Conservation (phyloP, 2,797 vertebrate species). For the Pelochelys cantorii region DNA sequence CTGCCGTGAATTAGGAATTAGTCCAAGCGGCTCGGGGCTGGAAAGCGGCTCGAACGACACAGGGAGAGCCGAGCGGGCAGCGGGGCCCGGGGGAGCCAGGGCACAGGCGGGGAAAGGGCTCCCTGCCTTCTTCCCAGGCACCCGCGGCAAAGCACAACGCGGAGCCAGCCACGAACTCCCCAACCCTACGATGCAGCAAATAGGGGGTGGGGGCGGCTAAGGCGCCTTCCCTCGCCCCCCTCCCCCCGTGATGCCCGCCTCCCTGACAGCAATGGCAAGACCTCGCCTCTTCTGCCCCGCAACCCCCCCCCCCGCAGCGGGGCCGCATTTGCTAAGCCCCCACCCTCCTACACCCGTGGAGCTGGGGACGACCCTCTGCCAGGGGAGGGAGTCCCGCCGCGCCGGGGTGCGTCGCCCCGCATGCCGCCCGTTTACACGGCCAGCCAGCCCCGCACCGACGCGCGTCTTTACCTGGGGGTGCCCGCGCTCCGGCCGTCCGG, state of each 20-base stretch:
- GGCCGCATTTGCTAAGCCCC: background rate
- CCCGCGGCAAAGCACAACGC: background rate
- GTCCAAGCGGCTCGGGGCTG: background rate
- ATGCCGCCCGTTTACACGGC: conserved; percentile 15
- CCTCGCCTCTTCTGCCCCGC: background rate
- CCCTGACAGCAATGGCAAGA: conserved; percentile 9
- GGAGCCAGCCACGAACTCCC: background rate
- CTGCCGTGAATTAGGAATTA: background rate
- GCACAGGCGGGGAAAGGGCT: background rate
- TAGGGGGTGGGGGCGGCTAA: background rate
- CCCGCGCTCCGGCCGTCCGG: conserved; percentile 45
- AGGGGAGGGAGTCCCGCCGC: background rate
- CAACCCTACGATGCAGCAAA: conserved; percentile 51
- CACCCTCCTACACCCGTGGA: background rate
- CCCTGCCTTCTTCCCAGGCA: background rate
- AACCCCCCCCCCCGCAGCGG: conserved; percentile 27
- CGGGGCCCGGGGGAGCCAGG: background rate
- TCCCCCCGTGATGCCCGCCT: background rate
- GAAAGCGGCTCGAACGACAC: background rate
- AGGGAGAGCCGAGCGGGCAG: background rate
- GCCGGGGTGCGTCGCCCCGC: background rate
- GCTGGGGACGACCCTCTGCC: background rate
- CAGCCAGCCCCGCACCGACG: background rate
- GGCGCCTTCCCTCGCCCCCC: background rate
- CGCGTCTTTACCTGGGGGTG: conserved; percentile 50